These are phyloP conservation scores for Temnothorax unifasciatus DNA, from an alignment of 2,888 invertebrate species.

Conservation along the genomic window DNA sequence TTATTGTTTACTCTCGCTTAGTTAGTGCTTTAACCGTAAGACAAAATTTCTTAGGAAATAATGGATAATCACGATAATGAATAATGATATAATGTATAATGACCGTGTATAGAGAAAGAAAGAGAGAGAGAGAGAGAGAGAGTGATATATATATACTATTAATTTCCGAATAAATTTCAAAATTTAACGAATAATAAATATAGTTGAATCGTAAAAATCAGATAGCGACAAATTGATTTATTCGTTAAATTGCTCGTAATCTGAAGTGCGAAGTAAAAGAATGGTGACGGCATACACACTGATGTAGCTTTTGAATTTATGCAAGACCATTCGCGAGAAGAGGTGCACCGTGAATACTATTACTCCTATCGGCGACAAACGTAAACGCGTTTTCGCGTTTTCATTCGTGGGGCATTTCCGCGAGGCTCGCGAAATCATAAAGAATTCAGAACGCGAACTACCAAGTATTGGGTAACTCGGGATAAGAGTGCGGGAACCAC, in stretches of 20 bases:
- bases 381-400: slow-evolving; percentile 29
- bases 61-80: not conserved
- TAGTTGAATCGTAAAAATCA: not conserved
- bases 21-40: not conserved
- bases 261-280: not conserved
- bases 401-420: slow-evolving; percentile 17
- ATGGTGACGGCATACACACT: not conserved
- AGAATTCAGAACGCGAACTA: slow-evolving; percentile 44
- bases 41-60: not conserved
- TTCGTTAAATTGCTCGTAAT: slow-evolving; percentile 5
- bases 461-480: slow-evolving; percentile 44
- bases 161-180: not conserved
- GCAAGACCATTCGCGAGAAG: slow-evolving; percentile 7
- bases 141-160: not conserved
- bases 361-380: slow-evolving; percentile 4
- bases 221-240: not conserved
- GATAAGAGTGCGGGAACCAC: slow-evolving; percentile 39
- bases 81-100: slow-evolving; percentile 1
- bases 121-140: too few relatives aligned
- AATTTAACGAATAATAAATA: not conserved
- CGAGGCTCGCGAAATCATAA: slow-evolving; percentile 36
- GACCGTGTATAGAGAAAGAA: not conserved
- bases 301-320: slow-evolving; percentile 11
- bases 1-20: not conserved
- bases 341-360: slow-evolving; percentile 15